Percentiles rank a stretch among this genome's conserved stretches.
These are phyloP conservation scores for Epirrhoe tristata DNA, from an alignment of 2,888 invertebrate genomes.

Conservation along the genomic window DNA sequence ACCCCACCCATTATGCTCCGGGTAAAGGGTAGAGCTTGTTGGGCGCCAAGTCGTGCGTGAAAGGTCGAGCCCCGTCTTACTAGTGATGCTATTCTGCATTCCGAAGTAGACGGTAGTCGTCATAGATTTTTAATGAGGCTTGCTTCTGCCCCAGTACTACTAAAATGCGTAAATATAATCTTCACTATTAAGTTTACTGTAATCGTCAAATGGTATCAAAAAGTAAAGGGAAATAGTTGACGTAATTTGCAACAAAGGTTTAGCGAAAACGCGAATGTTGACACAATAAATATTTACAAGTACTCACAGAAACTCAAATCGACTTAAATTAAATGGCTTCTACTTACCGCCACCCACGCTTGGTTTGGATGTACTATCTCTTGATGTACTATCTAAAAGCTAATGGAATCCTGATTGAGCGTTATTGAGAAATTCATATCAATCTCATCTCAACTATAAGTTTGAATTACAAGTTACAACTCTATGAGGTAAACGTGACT, in stretches of 20 bases:
- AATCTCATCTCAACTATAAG: not conserved
- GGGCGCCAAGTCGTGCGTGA: conserved; percentile 45
- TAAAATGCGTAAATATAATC: not conserved
- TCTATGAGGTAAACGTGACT: conserved; percentile 10
- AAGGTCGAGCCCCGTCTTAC: conserved; percentile 38
- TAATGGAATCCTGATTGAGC: not conserved
- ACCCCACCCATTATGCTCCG: conserved; percentile 35
- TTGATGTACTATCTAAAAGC: not conserved
- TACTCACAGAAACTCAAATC: too few species aligned
- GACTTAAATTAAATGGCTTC: not conserved
- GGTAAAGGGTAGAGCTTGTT: conserved; percentile 43
- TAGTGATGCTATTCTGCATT: conserved; percentile 24
- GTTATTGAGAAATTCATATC: not conserved
- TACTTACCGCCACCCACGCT: not conserved
- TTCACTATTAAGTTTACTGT: not conserved
- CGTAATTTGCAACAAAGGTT: too few species aligned
- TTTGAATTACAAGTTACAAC: conserved; percentile 3
- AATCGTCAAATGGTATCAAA: too few species aligned
- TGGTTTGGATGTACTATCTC: not conserved
- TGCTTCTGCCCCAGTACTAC: not conserved
- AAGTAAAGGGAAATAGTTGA: too few species aligned
- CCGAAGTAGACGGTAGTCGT: conserved; percentile 3
- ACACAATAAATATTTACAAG: too few species aligned
- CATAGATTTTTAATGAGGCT: not conserved
- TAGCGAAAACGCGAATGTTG: too few species aligned